Percentiles rank a stretch among this genome's conserved stretches.
Evolutionary conservation across 2,888 invertebrate genomes (phyloP).

Genomic region (Aspidapion aeneum): DNA sequence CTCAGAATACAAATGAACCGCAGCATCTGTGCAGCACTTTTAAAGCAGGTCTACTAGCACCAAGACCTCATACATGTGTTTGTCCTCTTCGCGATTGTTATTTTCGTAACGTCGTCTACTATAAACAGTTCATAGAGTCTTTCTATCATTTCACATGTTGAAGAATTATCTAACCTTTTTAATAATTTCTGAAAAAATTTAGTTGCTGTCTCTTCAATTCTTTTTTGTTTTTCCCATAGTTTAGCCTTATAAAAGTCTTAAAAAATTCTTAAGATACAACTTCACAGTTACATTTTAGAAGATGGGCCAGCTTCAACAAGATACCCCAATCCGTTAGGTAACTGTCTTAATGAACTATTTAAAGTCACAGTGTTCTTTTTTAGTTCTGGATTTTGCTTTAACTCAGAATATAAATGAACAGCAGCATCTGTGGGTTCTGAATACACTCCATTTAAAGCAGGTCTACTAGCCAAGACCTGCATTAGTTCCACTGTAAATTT

Average conservation of each 20-base stretch:
- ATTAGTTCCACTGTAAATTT: constrained; percentile 43
- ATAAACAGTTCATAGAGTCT: constrained; percentile 71
- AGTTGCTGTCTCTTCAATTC: constrained; percentile 71
- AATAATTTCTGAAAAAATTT: constrained; percentile 67
- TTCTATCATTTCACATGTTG: constrained; percentile 73
- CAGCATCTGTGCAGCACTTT: constrained; percentile 52
- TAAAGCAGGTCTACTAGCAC: constrained; percentile 37
- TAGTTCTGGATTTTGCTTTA: constrained; percentile 47
- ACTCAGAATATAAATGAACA: constrained; percentile 54
- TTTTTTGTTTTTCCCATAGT: constrained; percentile 51
- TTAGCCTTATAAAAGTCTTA: no score
- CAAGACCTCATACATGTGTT: constrained; percentile 38
- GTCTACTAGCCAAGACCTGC: constrained; percentile 20
- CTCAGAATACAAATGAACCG: constrained; percentile 55
- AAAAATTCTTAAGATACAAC: no score
- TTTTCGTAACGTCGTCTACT: constrained; percentile 58
- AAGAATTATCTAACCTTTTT: constrained; percentile 66
- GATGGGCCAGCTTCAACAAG: constrained; percentile 31
- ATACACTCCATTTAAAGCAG: constrained; percentile 52
- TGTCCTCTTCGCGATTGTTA: constrained; percentile 49
- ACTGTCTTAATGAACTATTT: constrained; percentile 65
- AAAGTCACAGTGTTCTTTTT: constrained; percentile 31
- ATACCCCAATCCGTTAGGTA: constrained; percentile 59
- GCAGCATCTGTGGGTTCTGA: constrained; percentile 55
- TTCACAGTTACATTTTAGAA: constrained; percentile 27